phyloP scores from a whole-genome alignment of 2,113 vertebrate genomes.

The Furnarius figulus region DNA sequence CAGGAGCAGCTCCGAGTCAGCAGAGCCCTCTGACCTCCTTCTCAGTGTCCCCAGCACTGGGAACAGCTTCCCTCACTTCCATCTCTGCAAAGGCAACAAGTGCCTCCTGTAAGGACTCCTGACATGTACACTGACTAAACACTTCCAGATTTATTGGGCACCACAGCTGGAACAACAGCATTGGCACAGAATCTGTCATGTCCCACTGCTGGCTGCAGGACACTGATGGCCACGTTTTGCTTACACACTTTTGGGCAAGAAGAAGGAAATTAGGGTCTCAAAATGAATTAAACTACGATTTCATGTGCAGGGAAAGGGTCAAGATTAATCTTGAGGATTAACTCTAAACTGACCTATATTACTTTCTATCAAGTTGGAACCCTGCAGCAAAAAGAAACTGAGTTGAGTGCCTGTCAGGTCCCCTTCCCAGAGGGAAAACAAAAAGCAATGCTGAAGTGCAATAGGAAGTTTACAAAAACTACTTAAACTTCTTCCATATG shows the following conservation, averaged over 20 bases:
- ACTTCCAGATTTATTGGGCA: background rate
- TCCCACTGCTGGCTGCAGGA: background rate
- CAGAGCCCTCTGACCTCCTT: constrained; percentile 1
- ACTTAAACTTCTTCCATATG: background rate
- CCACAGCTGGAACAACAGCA: rapidly evolving
- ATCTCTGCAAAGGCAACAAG: background rate
- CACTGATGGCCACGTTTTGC: background rate
- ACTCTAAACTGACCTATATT: background rate
- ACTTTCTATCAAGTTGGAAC: background rate
- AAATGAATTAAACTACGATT: background rate
- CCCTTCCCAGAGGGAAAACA: background rate
- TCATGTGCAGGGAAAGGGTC: background rate
- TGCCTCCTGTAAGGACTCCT: background rate
- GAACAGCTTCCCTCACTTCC: background rate
- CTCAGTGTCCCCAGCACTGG: background rate
- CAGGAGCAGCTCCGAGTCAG: background rate
- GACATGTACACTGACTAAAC: background rate
- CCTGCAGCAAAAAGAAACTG: background rate
- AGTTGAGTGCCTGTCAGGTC: background rate
- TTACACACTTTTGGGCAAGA: background rate
- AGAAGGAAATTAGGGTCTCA: background rate
- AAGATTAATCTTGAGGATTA: background rate
- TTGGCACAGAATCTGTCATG: background rate
- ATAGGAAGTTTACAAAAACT: background rate
- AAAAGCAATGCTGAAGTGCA: background rate